A percentile compares a stretch with the other conserved stretches of the same genome.
These are phyloP conservation scores for Gopherus evgoodei DNA, from an alignment of 2,113 vertebrate species.

Conservation along the genomic window DNA sequence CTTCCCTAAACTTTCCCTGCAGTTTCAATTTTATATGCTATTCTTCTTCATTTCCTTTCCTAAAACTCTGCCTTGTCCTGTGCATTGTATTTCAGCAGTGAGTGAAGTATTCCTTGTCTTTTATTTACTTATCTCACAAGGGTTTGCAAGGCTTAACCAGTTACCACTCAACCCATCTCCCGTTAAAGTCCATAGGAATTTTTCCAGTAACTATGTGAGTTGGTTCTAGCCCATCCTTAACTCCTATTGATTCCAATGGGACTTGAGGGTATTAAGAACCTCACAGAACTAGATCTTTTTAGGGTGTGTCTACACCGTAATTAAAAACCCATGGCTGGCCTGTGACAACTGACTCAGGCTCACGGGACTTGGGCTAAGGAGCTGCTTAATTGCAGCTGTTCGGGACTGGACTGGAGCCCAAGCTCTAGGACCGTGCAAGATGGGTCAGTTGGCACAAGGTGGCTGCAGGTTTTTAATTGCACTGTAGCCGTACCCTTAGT, in stretches of 20 bases:
- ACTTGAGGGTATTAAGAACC: background rate
- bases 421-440: no score
- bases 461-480: background rate
- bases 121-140: background rate
- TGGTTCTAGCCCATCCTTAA: constrained; percentile 2
- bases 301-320: background rate
- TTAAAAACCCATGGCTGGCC: background rate
- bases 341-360: background rate
- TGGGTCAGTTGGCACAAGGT: no score
- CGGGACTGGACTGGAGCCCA: no score
- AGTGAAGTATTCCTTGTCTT: background rate
- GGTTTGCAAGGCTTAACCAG: background rate
- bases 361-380: background rate
- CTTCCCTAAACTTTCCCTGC: background rate
- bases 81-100: background rate
- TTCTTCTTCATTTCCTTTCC: background rate
- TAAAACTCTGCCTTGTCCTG: background rate
- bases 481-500: background rate
- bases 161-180: background rate
- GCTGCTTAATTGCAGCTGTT: background rate
- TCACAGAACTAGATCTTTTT: background rate
- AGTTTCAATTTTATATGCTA: background rate
- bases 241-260: background rate
- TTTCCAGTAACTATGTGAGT: background rate
- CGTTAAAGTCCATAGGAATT: background rate